phyloP scores from a whole-genome alignment of 1,140 invertebrate genomes.

The Wiebesia pumilae region DNA sequence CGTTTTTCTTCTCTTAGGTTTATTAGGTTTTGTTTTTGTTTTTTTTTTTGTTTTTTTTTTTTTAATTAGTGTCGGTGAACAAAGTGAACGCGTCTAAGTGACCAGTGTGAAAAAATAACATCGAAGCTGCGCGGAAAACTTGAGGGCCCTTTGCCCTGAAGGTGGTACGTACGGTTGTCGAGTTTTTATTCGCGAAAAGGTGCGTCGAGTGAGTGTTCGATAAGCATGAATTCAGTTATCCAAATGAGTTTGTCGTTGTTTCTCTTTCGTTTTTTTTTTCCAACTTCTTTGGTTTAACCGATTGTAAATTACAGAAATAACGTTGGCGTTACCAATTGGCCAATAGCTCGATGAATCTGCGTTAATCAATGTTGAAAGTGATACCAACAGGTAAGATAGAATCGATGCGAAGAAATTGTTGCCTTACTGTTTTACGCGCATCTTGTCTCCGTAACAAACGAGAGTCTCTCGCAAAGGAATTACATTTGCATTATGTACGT shows the following conservation, averaged over 20 bases:
- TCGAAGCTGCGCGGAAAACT: background rate
- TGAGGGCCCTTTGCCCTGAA: background rate
- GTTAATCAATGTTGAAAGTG: background rate
- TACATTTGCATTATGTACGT: background rate
- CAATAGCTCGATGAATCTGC: background rate
- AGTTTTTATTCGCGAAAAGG: background rate
- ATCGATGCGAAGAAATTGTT: background rate
- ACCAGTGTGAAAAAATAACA: background rate
- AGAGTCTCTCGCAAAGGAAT: background rate
- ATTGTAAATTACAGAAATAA: background rate
- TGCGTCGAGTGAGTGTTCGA: conserved; percentile 1
- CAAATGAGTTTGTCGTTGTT: background rate
- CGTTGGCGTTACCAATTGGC: background rate
- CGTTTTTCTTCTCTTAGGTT: background rate
- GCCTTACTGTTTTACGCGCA: background rate
- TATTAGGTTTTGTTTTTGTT: too few species aligned
- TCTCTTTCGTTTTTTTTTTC: background rate
- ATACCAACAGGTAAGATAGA: background rate
- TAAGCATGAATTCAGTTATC: background rate
- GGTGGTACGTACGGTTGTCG: too few species aligned
- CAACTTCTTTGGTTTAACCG: background rate
- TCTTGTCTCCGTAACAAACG: background rate
- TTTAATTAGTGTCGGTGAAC: background rate
- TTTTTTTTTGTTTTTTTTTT: background rate
- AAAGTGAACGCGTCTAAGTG: background rate